Evolutionary conservation across 2,888 invertebrate species (phyloP).

Genomic region (Eutolmus rufibarbis): DNA sequence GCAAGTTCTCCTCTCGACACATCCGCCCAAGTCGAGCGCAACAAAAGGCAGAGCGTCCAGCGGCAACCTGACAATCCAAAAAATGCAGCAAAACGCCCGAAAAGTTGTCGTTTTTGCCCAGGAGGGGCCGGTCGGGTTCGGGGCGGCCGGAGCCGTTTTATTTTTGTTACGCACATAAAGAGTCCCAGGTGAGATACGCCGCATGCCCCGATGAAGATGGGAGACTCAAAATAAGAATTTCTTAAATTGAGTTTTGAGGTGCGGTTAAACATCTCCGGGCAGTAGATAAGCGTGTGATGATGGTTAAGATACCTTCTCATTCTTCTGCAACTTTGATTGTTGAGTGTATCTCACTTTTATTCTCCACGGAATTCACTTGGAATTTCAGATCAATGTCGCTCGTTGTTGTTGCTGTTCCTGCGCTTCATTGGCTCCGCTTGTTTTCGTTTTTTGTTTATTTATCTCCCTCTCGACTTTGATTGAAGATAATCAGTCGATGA

Average conservation of each 20-base stretch:
- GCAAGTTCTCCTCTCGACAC: background rate
- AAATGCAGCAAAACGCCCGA: conserved; percentile 10
- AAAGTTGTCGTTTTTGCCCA: conserved; percentile 20
- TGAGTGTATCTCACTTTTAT: conserved; percentile 38
- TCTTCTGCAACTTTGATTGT: conserved; percentile 36
- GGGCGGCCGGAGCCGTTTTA: background rate
- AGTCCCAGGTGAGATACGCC: conserved; percentile 26
- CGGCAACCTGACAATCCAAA: conserved; percentile 32
- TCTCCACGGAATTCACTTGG: conserved; percentile 39
- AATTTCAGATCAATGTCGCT: conserved; percentile 35
- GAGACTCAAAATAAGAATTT: conserved; percentile 32
- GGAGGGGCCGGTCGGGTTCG: background rate
- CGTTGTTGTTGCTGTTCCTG: background rate
- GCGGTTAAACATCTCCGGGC: conserved; percentile 40
- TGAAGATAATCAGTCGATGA: conserved; percentile 17
- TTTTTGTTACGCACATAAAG: conserved; percentile 26
- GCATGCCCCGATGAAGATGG: conserved; percentile 3
- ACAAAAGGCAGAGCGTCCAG: conserved; percentile 11
- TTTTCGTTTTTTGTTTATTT: background rate
- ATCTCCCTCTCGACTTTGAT: background rate
- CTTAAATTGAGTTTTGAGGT: conserved; percentile 40
- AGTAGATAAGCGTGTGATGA: conserved; percentile 42
- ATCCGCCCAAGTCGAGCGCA: conserved; percentile 1
- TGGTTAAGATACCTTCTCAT: conserved; percentile 36
- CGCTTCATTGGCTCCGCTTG: background rate